Percentiles rank a stretch among this genome's conserved stretches.
These are phyloP conservation scores for Volucella inflata DNA, from an alignment of 2,888 invertebrate genomes.

Conservation along the genomic window DNA sequence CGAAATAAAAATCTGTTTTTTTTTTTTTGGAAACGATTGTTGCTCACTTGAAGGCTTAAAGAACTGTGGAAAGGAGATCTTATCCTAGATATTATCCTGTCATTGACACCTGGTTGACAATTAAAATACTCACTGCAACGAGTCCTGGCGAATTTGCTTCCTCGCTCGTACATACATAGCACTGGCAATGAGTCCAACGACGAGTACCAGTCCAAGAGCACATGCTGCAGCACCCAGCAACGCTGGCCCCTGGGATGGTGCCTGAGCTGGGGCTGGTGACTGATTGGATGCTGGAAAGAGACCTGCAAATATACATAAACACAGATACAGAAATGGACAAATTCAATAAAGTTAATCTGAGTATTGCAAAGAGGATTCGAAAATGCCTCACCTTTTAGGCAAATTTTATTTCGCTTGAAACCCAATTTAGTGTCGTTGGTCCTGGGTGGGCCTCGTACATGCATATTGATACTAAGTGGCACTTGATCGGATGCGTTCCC, in stretches of 20 bases:
- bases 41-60: slow-evolving; percentile 44
- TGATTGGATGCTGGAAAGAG: slow-evolving; percentile 88
- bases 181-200: slow-evolving; percentile 82
- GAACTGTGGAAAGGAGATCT: slow-evolving; percentile 40
- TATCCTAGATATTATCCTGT: slow-evolving; percentile 47
- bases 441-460: slow-evolving; percentile 90
- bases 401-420: slow-evolving; percentile 94
- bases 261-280: slow-evolving; percentile 88
- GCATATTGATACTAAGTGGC: slow-evolving; percentile 91
- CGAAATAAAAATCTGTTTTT: too few relatives aligned
- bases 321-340: slow-evolving; percentile 44
- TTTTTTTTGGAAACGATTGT: slow-evolving; percentile 10
- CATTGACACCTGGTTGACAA: slow-evolving; percentile 61
- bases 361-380: slow-evolving; percentile 22
- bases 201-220: slow-evolving; percentile 86
- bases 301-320: slow-evolving; percentile 77
- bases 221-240: slow-evolving; percentile 92
- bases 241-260: slow-evolving; percentile 87
- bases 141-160: slow-evolving; percentile 83
- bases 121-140: slow-evolving; percentile 81
- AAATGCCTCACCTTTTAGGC: slow-evolving; percentile 88
- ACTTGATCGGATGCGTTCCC: slow-evolving; percentile 92
- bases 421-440: slow-evolving; percentile 89
- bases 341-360: slow-evolving; percentile 59
- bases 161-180: slow-evolving; percentile 83